Conservation (phyloP, 1,140 invertebrate species). For the Drosophila micromelanica region DNA sequence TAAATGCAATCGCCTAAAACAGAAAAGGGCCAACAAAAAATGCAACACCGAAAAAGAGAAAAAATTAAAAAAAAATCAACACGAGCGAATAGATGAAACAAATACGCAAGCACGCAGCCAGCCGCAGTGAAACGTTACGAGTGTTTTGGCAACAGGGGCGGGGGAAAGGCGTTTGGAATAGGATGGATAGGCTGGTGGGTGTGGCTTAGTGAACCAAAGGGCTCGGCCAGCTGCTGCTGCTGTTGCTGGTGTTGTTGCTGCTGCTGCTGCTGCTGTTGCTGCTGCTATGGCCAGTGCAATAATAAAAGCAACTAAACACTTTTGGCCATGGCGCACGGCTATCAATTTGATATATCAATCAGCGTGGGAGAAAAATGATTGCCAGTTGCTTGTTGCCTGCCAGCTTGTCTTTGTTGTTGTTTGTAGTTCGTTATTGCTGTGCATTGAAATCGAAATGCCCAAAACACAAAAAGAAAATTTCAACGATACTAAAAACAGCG, state of each 20-base stretch:
- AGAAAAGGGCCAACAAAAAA: constrained; percentile 25
- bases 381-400: constrained; percentile 22
- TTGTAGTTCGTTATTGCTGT: constrained; percentile 43
- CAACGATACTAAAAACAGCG: no score
- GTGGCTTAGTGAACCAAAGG: neutral
- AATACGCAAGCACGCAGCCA: constrained; percentile 28
- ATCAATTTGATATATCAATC: constrained; percentile 81
- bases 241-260: neutral
- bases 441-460: constrained; percentile 20
- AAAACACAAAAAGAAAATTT: constrained; percentile 3
- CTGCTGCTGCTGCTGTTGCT: neutral
- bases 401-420: constrained; percentile 18
- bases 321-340: constrained; percentile 40
- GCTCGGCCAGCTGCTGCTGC: neutral
- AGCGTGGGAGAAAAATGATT: constrained; percentile 54
- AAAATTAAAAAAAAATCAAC: constrained; percentile 24
- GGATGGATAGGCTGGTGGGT: neutral
- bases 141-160: neutral
- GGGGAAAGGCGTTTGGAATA: neutral
- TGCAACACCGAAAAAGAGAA: constrained; percentile 21
- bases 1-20: constrained; percentile 69
- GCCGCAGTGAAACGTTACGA: constrained; percentile 28
- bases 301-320: constrained; percentile 48
- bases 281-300: constrained; percentile 2
- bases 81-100: constrained; percentile 13